These are phyloP conservation scores for Stegostoma tigrinum DNA, from an alignment of 2,113 vertebrate species.

Conservation along the genomic window DNA sequence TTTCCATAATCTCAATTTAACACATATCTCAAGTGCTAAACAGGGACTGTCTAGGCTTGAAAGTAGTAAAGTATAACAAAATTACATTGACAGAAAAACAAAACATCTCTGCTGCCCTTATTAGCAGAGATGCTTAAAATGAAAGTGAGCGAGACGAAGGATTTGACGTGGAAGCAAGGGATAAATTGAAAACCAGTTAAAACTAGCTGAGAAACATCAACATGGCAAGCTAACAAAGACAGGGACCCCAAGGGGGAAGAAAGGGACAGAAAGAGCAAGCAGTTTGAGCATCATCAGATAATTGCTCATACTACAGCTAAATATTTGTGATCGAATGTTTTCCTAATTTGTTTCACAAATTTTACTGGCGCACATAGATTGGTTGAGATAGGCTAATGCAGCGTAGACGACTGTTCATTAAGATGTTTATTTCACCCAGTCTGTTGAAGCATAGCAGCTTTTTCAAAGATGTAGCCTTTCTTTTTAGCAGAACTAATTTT, in stretches of 20 bases:
- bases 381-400: constrained; percentile 34
- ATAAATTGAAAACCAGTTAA: constrained; percentile 38
- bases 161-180: constrained; percentile 36
- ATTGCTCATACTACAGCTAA: constrained; percentile 36
- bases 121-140: constrained; percentile 37
- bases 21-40: constrained; percentile 48
- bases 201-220: constrained; percentile 38
- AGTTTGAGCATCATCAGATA: constrained; percentile 35
- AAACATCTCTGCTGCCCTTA: constrained; percentile 37
- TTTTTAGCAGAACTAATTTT: constrained; percentile 40
- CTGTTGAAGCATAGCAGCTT: constrained; percentile 35
- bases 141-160: constrained; percentile 37
- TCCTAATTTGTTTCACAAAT: constrained; percentile 38
- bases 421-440: constrained; percentile 54
- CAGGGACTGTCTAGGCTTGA: constrained; percentile 47
- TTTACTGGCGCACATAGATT: constrained; percentile 32
- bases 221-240: constrained; percentile 38
- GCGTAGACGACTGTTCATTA: constrained; percentile 49
- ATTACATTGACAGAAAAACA: constrained; percentile 39
- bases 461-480: constrained; percentile 28
- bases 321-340: constrained; percentile 35
- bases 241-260: constrained; percentile 35
- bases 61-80: constrained; percentile 40
- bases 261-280: constrained; percentile 34
- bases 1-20: constrained; percentile 57